phyloP scores from a whole-genome alignment of 1,140 invertebrate species.

The Paraescarpia echinospica region DNA sequence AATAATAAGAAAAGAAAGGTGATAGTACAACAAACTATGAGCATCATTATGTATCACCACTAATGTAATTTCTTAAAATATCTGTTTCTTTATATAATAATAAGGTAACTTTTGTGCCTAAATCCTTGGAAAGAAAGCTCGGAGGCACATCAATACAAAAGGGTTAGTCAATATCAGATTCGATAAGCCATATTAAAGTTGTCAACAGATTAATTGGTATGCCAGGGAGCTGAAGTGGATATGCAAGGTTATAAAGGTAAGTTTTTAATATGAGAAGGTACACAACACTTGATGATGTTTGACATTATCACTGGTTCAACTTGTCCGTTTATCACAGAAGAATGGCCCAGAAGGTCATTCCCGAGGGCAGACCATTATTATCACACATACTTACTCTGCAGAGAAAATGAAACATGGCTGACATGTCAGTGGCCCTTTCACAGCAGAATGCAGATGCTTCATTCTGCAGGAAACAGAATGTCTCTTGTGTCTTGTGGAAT shows the following conservation, averaged over 20 bases:
- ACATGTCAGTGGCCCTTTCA: not conserved
- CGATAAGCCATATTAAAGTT: too few species aligned
- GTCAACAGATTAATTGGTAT: too few species aligned
- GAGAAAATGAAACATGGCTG: not conserved
- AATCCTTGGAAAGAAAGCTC: too few species aligned
- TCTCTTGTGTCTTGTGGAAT: not conserved
- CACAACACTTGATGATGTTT: not conserved
- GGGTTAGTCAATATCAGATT: too few species aligned
- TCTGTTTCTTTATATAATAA: not conserved
- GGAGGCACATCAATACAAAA: too few species aligned
- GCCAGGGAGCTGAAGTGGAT: too few species aligned
- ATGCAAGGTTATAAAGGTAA: too few species aligned
- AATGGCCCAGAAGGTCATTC: not conserved
- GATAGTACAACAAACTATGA: not conserved
- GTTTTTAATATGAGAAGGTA: not conserved
- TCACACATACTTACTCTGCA: not conserved
- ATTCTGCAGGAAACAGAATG: not conserved
- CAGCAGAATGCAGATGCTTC: not conserved
- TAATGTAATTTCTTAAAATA: not conserved
- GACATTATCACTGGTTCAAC: not conserved
- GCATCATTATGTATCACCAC: not conserved
- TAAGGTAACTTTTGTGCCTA: too few species aligned
- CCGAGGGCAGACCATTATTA: not conserved
- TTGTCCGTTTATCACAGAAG: not conserved
- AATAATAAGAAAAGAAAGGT: not conserved